These are phyloP conservation scores for Chrysodeixis includens DNA, from an alignment of 2,888 invertebrate genomes.

Conservation along the genomic window DNA sequence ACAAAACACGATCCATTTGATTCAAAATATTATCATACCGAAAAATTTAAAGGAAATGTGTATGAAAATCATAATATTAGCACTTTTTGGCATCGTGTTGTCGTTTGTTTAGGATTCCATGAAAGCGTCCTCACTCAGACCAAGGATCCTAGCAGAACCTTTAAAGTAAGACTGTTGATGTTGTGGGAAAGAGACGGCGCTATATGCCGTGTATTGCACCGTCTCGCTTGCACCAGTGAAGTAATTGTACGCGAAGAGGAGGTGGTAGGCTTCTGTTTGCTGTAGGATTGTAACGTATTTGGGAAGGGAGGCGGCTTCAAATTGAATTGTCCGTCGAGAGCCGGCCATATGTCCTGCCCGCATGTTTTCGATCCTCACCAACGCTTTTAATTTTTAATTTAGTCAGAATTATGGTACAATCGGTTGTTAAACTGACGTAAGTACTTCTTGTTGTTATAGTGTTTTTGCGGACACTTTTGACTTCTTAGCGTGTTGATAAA, in stretches of 20 bases:
- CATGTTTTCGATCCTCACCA: slow-evolving; percentile 23
- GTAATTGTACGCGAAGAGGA: no score
- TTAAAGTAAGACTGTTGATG: no score
- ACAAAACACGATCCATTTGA: no score
- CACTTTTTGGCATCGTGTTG: slow-evolving; percentile 26
- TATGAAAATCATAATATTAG: slow-evolving; percentile 26
- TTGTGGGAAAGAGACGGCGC: no score
- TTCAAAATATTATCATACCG: background rate
- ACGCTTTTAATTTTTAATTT: slow-evolving; percentile 24
- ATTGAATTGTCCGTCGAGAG: slow-evolving; percentile 62
- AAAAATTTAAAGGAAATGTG: slow-evolving; percentile 11
- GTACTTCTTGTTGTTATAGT: background rate
- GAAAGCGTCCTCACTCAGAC: slow-evolving; percentile 14
- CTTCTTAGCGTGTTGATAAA: no score
- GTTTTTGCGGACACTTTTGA: background rate
- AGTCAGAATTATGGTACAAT: background rate
- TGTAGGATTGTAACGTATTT: slow-evolving; percentile 50
- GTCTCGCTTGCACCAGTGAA: no score
- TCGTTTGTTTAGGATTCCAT: slow-evolving; percentile 33
- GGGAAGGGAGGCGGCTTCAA: slow-evolving; percentile 56
- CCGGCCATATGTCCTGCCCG: slow-evolving; percentile 21
- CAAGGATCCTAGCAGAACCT: no score
- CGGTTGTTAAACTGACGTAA: background rate
- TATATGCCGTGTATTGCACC: no score
- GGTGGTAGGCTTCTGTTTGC: slow-evolving; percentile 7